Base-by-base conservation (phyloP, 2,888 invertebrate species). In the Hirtodrosophila alboralis region DNA sequence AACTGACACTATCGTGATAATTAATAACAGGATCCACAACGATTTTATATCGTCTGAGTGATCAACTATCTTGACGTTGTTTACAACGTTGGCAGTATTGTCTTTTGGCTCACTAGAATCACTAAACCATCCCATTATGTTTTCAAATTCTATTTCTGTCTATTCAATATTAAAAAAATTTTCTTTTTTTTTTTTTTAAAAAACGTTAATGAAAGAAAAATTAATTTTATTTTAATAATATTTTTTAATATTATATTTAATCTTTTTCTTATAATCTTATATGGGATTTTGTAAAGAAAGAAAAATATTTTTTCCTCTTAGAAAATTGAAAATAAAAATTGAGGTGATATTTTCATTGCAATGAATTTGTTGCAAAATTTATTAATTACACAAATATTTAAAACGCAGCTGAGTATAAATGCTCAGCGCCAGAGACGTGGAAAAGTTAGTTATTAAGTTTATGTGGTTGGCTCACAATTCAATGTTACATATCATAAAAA, bases 401-500 rank as follows among this genome's bases (percentile, higher is more conserved):
- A 36, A 18, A 36, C 18, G 21, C 36, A 36, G 36, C 36, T 36
- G n/a, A 36, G 36, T 36, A 36, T 36, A 36, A 18, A 36, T 36
- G 16, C 36, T 44, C 31, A 31, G 21, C 44, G 23, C 23, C 31
- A 44, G 44, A 44, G 44, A 44, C 44, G 23, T 31, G 44, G 33
- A 23, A 44, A 33, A 33, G 23, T 44, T 44, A 31, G 30, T 44
- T 33, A 8, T 30, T 33, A 33, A 44, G 33, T 33, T 44, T 31
- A 44, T 44, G 43, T 43, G 30, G 43, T 43, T 30, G 43, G 41
- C 41, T 41, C 30, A 28, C 30, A 41, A 28, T 38, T 38, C 26
- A 38, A n/a, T n/a, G n/a, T n/a, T n/a, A 38, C 16, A 37, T 5
- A 37, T 21, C 4, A 37, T n/a, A n/a, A n/a, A 38, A 38, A 38